phyloP scores from a whole-genome alignment of 2,888 invertebrate genomes.

The Tipula lateralis region DNA sequence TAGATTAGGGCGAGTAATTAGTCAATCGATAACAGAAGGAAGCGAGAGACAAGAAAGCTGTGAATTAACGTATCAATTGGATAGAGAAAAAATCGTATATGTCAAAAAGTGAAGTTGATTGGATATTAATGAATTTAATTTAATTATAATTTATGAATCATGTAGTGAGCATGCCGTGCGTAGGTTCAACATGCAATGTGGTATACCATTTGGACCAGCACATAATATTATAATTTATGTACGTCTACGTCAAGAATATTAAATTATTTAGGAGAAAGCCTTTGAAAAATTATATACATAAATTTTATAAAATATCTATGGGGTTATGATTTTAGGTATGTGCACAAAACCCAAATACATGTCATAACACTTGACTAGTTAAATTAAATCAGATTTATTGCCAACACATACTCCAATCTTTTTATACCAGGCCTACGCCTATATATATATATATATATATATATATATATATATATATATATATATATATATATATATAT shows the following conservation, averaged over 20 bases:
- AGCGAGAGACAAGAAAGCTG: neutral
- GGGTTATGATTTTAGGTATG: neutral
- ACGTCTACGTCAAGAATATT: neutral
- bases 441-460: neutral
- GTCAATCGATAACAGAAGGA: neutral
- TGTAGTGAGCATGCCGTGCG: neutral
- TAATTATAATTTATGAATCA: neutral
- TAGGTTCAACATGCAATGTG: neutral
- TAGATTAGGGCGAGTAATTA: neutral
- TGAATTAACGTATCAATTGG: neutral
- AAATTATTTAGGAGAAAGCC: neutral
- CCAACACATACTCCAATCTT: neutral
- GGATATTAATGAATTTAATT: constrained; percentile 11
- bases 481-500: neutral
- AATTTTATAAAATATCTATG: neutral
- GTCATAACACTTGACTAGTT: neutral
- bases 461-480: neutral
- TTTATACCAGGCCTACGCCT: neutral
- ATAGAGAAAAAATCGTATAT: neutral
- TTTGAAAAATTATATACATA: neutral
- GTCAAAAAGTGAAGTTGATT: constrained; percentile 13
- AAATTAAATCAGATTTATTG: constrained; percentile 9
- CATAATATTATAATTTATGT: neutral
- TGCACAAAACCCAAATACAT: neutral
- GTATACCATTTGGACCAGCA: neutral